Evolutionary conservation across 2,888 invertebrate genomes (phyloP).

Genomic region (Eupeodes latifasciatus): DNA sequence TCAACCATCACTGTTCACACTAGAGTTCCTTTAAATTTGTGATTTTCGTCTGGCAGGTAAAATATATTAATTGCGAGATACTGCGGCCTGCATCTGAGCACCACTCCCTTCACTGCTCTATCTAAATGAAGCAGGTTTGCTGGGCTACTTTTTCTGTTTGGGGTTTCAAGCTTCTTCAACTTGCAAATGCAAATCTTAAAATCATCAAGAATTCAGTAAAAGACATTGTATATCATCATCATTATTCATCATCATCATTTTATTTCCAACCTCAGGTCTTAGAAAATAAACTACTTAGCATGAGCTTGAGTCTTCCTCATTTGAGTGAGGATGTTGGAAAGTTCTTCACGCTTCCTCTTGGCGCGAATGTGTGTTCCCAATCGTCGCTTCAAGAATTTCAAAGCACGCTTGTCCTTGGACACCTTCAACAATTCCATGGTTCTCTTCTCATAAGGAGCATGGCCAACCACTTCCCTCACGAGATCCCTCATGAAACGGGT

Average conservation of each 20-base stretch:
- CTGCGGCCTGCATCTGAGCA: too few relatives aligned
- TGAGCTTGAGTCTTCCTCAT: slow-evolving; percentile 97
- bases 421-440: slow-evolving; percentile 99
- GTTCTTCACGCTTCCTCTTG: slow-evolving; percentile 99
- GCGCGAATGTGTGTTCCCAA: slow-evolving; percentile 99
- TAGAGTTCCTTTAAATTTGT: too few relatives aligned
- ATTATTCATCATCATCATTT: slow-evolving; percentile 6
- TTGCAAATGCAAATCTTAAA: neutral
- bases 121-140: too few relatives aligned
- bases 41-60: too few relatives aligned
- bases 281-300: slow-evolving; percentile 84
- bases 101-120: too few relatives aligned
- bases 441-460: slow-evolving; percentile 99
- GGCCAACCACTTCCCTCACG: slow-evolving; percentile 98
- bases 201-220: neutral
- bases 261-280: slow-evolving; percentile 46
- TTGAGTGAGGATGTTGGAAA: slow-evolving; percentile 96
- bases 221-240: neutral
- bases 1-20: too few relatives aligned
- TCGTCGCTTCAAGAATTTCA: slow-evolving; percentile 98
- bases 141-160: too few relatives aligned
- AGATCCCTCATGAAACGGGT: slow-evolving; percentile 98
- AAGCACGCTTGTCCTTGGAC: slow-evolving; percentile 98
- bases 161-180: too few relatives aligned
- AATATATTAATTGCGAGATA: too few relatives aligned